Base-by-base conservation (phyloP, 1,140 invertebrate genomes). In the Atopsyche davidsoni region DNA sequence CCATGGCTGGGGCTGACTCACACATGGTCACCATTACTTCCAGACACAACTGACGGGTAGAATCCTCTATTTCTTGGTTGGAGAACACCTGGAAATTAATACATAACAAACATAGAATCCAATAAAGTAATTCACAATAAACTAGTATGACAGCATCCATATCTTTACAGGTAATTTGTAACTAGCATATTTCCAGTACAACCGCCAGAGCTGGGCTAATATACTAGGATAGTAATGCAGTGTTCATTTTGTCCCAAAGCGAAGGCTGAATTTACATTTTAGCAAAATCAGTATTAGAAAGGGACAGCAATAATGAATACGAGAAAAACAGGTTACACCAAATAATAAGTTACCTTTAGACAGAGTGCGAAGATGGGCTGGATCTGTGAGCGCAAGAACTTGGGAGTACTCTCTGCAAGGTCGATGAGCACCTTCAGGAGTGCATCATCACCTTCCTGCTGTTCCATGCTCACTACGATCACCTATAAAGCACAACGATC, bases 1-100 rank as follows among this genome's bases (percentile, higher is more conserved):
- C 85, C 87, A 96, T 96, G 1, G 91, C 88, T 11, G 96, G 87
- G 1, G 93, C 92, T 28, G 88, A 91, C 77, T 99, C 97, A 28
- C 92, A 82, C 41, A 98, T 67, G 2, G 95, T 95, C 7, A 98
- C 92, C 66, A 98, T 80, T 11, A 94, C 87, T 73, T 99, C 96
- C 10, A 99, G 68, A 1, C 89, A 85, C 31, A 98, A 75, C 66
- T 98, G 92, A 43, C 92, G 79, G 83, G 89, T 94, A 6, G 80
- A 82, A 60, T 96, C 92, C 51, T 82, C 78, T 22, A 87, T 77
- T 21, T 91, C 82, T 7, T 74, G 66, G 63, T 92, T 82, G 17
- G 78, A 77, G 41, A 92, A 76, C 23, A 87, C 68, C 73, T 76
- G 47, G 18, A 60, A 54, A 10, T 3, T n/a, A n/a, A n/a, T n/a